phyloP scores from a whole-genome alignment of 2,888 invertebrate species.

The Ypsolopha scabrella region DNA sequence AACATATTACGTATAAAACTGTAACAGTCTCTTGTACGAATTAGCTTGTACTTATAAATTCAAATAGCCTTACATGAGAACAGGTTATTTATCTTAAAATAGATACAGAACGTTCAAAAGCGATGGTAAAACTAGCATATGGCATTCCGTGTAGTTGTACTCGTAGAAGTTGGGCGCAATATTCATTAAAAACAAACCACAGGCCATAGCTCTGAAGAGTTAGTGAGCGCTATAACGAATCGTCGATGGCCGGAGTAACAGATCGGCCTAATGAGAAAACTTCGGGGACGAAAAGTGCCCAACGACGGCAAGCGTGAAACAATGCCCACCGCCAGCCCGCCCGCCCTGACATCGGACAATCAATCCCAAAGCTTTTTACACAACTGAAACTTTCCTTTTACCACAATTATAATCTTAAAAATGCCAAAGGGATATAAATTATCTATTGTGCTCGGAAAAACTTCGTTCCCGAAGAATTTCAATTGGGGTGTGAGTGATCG shows the following conservation, averaged over 20 bases:
- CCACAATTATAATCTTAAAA: background rate
- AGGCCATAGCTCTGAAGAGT: background rate
- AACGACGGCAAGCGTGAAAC: constrained; percentile 22
- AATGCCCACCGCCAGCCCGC: constrained; percentile 32
- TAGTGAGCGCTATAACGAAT: background rate
- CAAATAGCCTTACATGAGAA: no score
- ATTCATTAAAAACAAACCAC: background rate
- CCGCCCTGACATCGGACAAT: constrained; percentile 52
- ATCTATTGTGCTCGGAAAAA: no score
- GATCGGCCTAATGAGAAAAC: constrained; percentile 5
- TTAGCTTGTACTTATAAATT: no score
- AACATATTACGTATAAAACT: no score
- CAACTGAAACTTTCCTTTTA: constrained; percentile 36
- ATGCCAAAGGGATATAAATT: constrained; percentile 1
- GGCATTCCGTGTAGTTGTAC: no score
- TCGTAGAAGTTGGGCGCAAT: background rate
- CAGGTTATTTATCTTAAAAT: no score
- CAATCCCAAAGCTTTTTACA: constrained; percentile 53
- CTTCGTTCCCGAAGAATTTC: no score
- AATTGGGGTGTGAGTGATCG: no score
- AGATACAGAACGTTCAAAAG: no score
- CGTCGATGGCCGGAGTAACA: constrained; percentile 2
- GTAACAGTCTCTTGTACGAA: no score
- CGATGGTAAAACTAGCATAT: background rate
- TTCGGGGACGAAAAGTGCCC: background rate